These are phyloP conservation scores for Cynopterus sphinx DNA, from an alignment of 2,797 vertebrate species.

Conservation along the genomic window DNA sequence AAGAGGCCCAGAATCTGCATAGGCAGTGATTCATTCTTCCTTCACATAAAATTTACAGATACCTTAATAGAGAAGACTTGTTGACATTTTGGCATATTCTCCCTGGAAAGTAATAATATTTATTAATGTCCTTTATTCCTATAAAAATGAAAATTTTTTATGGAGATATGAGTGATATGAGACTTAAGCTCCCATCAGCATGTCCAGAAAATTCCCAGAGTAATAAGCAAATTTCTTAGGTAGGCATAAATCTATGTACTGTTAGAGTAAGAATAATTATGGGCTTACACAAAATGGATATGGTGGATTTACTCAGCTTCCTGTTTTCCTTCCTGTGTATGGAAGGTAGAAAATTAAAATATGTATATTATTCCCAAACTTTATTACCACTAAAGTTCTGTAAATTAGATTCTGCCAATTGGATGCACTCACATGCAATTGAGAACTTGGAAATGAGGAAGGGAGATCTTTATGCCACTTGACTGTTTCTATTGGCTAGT, in stretches of 20 bases:
- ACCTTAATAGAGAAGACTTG: not conserved
- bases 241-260: constrained; percentile 4
- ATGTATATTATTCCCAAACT: not conserved
- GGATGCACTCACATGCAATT: not conserved
- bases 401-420: not conserved
- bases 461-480: not conserved
- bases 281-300: not conserved
- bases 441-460: not conserved
- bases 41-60: not conserved
- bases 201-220: constrained; percentile 33
- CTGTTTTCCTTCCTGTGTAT: not conserved
- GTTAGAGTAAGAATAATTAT: not conserved
- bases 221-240: constrained; percentile 3
- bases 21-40: not conserved
- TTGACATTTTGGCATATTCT: not conserved
- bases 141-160: constrained; percentile 44
- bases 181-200: not conserved
- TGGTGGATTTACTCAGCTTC: not conserved
- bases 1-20: not conserved
- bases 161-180: constrained; percentile 1
- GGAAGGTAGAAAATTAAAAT: constrained; percentile 38
- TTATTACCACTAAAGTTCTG: constrained; percentile 2
- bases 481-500: not conserved
- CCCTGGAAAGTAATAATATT: constrained; percentile 27
- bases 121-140: constrained; percentile 29